Evolutionary conservation across 1,140 invertebrate genomes (phyloP).

Genomic region (Probaryconus sp.): DNA sequence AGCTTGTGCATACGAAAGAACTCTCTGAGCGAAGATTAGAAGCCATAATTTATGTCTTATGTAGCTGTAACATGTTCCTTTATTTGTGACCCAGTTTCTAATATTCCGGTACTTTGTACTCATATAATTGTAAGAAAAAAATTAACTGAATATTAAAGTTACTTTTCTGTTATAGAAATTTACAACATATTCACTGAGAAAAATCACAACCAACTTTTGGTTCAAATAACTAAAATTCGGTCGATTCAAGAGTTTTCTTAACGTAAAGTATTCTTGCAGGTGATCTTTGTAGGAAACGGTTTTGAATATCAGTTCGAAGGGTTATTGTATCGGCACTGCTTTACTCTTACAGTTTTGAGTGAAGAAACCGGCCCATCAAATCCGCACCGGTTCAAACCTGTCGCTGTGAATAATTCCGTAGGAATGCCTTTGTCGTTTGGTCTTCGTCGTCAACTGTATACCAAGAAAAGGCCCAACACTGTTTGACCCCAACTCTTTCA

Average conservation of each 20-base stretch:
- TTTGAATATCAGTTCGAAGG: slow-evolving; percentile 30
- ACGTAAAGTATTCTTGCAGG: too few species aligned
- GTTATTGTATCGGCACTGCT: slow-evolving; percentile 33
- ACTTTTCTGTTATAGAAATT: too few species aligned
- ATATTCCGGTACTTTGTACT: background rate
- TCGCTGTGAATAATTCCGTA: slow-evolving; percentile 55
- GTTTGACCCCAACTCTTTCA: slow-evolving; percentile 11
- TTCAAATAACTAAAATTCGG: too few species aligned
- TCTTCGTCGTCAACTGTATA: slow-evolving; percentile 31
- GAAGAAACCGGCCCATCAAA: slow-evolving; percentile 46
- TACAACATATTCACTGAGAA: too few species aligned
- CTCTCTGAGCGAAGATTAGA: slow-evolving; percentile 39
- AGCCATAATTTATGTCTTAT: slow-evolving; percentile 43
- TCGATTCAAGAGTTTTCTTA: too few species aligned
- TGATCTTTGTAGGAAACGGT: too few species aligned
- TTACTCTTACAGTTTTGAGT: slow-evolving; percentile 11
- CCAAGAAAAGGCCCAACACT: slow-evolving; percentile 18
- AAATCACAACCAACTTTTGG: too few species aligned
- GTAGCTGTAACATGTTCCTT: slow-evolving; percentile 20
- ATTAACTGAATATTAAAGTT: background rate
- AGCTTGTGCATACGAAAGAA: slow-evolving; percentile 37
- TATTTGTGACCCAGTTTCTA: slow-evolving; percentile 22
- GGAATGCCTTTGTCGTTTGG: slow-evolving; percentile 56
- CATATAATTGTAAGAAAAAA: slow-evolving; percentile 8
- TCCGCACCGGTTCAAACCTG: slow-evolving; percentile 40